phyloP scores from a whole-genome alignment of 2,797 vertebrate genomes.

The Nannoperca obscura region DNA sequence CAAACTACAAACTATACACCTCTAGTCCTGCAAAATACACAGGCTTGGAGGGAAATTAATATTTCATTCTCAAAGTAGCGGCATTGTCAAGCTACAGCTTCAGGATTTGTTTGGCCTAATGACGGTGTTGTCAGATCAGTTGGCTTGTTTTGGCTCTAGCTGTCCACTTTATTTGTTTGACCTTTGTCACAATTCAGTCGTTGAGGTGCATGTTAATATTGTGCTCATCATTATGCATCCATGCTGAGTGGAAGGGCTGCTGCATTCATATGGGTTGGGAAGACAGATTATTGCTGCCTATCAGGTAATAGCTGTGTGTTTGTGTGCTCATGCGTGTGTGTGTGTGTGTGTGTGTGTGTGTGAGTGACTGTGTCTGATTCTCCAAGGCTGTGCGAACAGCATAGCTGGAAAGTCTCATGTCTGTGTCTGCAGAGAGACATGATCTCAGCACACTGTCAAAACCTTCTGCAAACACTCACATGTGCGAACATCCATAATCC shows the following conservation, averaged over 20 bases:
- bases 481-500: background rate
- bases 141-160: conserved; percentile 26
- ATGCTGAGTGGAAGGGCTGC: conserved; percentile 43
- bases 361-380: conserved; percentile 22
- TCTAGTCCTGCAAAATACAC: conserved; percentile 4
- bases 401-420: conserved; percentile 51
- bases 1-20: background rate
- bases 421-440: conserved; percentile 48
- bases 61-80: conserved; percentile 6
- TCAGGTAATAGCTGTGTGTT: conserved; percentile 10
- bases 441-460: conserved; percentile 47
- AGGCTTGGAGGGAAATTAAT: conserved; percentile 1
- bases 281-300: conserved; percentile 44
- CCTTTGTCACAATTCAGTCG: conserved; percentile 23
- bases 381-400: conserved; percentile 40
- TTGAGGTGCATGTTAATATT: conserved; percentile 35
- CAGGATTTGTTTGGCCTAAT: conserved; percentile 9
- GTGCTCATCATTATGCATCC: conserved; percentile 34
- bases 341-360: conserved; percentile 19
- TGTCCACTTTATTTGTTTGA: conserved; percentile 27
- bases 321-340: conserved; percentile 7
- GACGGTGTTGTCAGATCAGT: conserved; percentile 24
- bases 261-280: conserved; percentile 31
- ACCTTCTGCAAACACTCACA: conserved; percentile 21
- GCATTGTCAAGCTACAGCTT: background rate